These are phyloP conservation scores for Schizopygopsis malacanthus DNA, from an alignment of 2,797 vertebrate species.

Conservation along the genomic window DNA sequence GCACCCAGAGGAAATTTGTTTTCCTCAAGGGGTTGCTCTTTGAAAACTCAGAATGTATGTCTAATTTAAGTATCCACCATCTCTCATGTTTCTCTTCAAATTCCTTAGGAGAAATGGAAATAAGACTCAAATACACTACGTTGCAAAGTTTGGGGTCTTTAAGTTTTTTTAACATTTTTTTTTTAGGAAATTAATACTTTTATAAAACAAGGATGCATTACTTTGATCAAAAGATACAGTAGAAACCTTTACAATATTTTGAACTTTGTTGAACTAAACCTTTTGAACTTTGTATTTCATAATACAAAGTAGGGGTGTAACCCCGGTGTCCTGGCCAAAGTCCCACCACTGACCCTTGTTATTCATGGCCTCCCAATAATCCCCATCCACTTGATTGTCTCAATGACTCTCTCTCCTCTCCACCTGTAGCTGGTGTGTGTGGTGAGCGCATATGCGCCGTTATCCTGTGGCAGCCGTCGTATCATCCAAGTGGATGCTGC, in stretches of 20 bases:
- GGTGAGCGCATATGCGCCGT: too few species aligned
- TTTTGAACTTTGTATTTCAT: not conserved
- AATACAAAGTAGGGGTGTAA: too few species aligned
- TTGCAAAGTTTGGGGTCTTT: not conserved
- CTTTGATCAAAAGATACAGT: not conserved
- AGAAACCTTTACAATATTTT: not conserved
- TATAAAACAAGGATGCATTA: not conserved
- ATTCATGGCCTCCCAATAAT: too few species aligned
- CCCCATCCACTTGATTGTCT: too few species aligned
- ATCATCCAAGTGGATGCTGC: too few species aligned
- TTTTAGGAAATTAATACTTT: not conserved
- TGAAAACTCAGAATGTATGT: not conserved
- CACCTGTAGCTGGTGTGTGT: too few species aligned
- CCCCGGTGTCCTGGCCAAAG: too few species aligned
- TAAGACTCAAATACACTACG: not conserved
- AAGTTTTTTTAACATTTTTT: not conserved
- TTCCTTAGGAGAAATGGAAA: not conserved
- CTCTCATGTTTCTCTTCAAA: not conserved
- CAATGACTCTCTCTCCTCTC: too few species aligned
- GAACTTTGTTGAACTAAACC: not conserved
- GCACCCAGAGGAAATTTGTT: slow-evolving; percentile 9
- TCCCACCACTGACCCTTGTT: too few species aligned
- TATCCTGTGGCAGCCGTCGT: too few species aligned
- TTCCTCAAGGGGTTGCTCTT: slow-evolving; percentile 9
- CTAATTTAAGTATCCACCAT: not conserved